These are phyloP conservation scores for Drosophila sucinea DNA, from an alignment of 1,140 invertebrate species.

Conservation along the genomic window DNA sequence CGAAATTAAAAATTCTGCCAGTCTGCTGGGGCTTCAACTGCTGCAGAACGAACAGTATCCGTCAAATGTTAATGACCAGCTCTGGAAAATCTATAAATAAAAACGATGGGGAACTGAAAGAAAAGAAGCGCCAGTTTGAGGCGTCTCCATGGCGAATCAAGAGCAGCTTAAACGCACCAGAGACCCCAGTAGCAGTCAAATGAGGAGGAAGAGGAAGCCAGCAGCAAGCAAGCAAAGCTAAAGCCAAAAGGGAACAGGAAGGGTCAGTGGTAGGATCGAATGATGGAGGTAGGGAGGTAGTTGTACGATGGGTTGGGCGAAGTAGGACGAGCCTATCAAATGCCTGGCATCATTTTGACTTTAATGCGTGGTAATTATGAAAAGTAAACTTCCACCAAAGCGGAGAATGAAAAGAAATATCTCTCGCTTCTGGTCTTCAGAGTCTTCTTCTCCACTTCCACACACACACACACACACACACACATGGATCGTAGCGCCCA, in stretches of 20 bases:
- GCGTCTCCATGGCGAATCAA: slow-evolving; percentile 67
- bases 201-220: neutral
- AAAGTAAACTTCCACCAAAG: slow-evolving; percentile 67
- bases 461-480: neutral
- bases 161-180: slow-evolving; percentile 56
- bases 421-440: slow-evolving; percentile 62
- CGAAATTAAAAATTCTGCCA: slow-evolving; percentile 70
- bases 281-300: neutral
- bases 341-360: slow-evolving; percentile 61
- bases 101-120: neutral
- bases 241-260: neutral
- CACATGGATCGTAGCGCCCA: slow-evolving; percentile 12
- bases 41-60: slow-evolving; percentile 16
- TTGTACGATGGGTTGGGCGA: neutral
- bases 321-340: slow-evolving; percentile 43
- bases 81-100: slow-evolving; percentile 52
- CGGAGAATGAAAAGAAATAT: slow-evolving; percentile 38
- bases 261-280: neutral
- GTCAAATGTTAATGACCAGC: slow-evolving; percentile 73
- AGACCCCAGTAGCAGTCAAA: neutral
- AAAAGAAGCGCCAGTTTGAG: slow-evolving; percentile 28
- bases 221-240: neutral
- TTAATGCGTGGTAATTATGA: slow-evolving; percentile 76
- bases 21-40: neutral
- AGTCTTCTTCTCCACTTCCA: neutral